phyloP scores from a whole-genome alignment of 2,113 vertebrate species.

The Natator depressus region DNA sequence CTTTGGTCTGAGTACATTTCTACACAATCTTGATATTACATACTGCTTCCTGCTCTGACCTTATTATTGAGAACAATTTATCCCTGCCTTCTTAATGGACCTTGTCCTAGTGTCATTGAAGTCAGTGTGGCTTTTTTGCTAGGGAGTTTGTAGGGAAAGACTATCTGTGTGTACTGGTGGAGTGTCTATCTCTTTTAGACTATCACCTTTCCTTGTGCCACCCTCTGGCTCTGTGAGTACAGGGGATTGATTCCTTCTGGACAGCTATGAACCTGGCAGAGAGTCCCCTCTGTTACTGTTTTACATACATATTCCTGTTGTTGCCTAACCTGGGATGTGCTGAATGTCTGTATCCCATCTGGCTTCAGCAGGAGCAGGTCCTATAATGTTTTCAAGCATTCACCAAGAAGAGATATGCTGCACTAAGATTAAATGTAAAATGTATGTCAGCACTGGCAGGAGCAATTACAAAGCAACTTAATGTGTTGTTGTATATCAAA shows the following conservation, averaged over 20 bases:
- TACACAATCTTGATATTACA: background rate
- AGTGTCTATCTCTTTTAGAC: background rate
- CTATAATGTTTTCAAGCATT: background rate
- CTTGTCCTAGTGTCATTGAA: background rate
- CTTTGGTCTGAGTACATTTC: background rate
- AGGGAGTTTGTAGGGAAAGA: background rate
- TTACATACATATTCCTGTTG: background rate
- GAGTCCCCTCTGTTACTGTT: fast-evolving
- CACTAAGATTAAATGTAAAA: conserved; percentile 18
- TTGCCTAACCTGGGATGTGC: background rate
- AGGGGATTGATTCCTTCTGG: fast-evolving
- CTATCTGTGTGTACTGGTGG: fast-evolving
- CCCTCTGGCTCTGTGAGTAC: background rate
- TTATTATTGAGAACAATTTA: background rate
- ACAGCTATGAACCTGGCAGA: background rate
- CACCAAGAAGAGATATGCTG: conserved; percentile 1
- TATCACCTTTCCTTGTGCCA: fast-evolving
- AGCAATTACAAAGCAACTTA: background rate
- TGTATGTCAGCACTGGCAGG: conserved; percentile 18
- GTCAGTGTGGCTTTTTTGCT: background rate
- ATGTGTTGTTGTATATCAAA: background rate
- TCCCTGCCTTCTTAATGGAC: background rate
- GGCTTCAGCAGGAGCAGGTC: fast-evolving
- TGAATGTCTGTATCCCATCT: background rate
- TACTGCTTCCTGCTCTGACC: background rate